These are phyloP conservation scores for Odontomachus brunneus DNA, from an alignment of 1,140 invertebrate genomes.

Conservation along the genomic window DNA sequence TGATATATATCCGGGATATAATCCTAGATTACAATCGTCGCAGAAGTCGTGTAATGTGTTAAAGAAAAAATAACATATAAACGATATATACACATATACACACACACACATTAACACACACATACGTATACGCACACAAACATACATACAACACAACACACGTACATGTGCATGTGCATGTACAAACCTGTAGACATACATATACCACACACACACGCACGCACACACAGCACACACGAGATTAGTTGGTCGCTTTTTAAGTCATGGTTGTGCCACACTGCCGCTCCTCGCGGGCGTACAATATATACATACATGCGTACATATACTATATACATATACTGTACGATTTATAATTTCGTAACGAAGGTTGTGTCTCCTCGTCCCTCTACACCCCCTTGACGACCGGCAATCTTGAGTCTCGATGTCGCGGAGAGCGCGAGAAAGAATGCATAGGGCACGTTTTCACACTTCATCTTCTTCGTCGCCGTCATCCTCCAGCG, in stretches of 20 bases:
- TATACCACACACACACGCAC: conserved; percentile 2
- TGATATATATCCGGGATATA: conserved; percentile 47
- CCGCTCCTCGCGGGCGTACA: conserved; percentile 72
- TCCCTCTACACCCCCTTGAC: conserved; percentile 21
- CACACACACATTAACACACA: no score
- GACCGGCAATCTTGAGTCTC: conserved; percentile 70
- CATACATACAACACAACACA: no score
- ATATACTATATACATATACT: conserved; percentile 68
- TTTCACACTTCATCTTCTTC: conserved; percentile 40
- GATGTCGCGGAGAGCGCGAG: conserved; percentile 73
- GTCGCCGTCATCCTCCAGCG: conserved; percentile 56
- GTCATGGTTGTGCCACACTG: conserved; percentile 82
- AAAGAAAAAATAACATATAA: conserved; percentile 4
- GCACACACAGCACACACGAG: conserved; percentile 55
- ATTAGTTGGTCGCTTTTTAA: conserved; percentile 79
- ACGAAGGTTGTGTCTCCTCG: conserved; percentile 83
- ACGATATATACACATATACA: background rate
- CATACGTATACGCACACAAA: no score
- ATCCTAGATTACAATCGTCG: conserved; percentile 68
- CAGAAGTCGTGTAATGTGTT: conserved; percentile 61
- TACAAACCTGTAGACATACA: no score
- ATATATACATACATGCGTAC: conserved; percentile 71
- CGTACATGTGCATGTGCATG: no score
- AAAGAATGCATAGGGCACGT: conserved; percentile 53
- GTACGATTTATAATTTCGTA: conserved; percentile 82